Evolutionary conservation across 2,113 vertebrate genomes (phyloP).

Genomic region (Larimichthys crocea): DNA sequence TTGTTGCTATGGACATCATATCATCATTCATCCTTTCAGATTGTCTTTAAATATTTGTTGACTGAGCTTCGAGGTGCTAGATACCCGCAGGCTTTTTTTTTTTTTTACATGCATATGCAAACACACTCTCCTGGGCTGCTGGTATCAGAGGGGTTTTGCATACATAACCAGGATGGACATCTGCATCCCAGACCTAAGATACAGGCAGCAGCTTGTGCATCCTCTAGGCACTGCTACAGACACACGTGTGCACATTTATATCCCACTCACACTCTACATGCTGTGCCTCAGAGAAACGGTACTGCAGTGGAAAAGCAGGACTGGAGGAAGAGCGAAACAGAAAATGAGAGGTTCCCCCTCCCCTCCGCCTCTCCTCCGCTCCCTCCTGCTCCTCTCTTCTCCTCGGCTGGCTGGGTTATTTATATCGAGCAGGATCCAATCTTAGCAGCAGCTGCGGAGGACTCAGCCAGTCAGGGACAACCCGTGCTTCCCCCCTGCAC

Average conservation of each 20-base stretch:
- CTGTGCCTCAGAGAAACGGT: slow-evolving; percentile 34
- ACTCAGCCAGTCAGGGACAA: slow-evolving; percentile 78
- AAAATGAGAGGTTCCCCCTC: slow-evolving; percentile 41
- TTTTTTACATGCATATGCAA: slow-evolving; percentile 14
- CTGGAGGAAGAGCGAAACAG: slow-evolving; percentile 29
- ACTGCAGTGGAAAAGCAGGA: slow-evolving; percentile 55
- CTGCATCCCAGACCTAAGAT: slow-evolving; percentile 30
- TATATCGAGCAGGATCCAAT: slow-evolving; percentile 81
- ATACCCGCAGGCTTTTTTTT: neutral
- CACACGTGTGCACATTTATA: slow-evolving; percentile 16
- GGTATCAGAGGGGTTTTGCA: slow-evolving; percentile 25
- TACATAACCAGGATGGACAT: slow-evolving; percentile 35
- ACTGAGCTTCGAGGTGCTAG: neutral
- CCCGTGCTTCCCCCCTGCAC: slow-evolving; percentile 72
- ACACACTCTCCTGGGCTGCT: slow-evolving; percentile 19
- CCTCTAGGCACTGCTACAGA: neutral
- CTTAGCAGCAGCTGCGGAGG: slow-evolving; percentile 78
- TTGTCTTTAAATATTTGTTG: neutral
- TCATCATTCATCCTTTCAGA: neutral
- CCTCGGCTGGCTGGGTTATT: slow-evolving; percentile 75
- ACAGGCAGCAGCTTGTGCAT: slow-evolving; percentile 24
- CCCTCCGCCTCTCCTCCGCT: slow-evolving; percentile 12
- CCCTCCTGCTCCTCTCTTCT: slow-evolving; percentile 24
- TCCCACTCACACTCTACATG: slow-evolving; percentile 41
- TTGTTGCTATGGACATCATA: neutral